A percentile compares a stretch with the other conserved stretches of the same genome.
Conservation (phyloP, 1,140 invertebrate genomes). For the Drosophila jambulina region DNA sequence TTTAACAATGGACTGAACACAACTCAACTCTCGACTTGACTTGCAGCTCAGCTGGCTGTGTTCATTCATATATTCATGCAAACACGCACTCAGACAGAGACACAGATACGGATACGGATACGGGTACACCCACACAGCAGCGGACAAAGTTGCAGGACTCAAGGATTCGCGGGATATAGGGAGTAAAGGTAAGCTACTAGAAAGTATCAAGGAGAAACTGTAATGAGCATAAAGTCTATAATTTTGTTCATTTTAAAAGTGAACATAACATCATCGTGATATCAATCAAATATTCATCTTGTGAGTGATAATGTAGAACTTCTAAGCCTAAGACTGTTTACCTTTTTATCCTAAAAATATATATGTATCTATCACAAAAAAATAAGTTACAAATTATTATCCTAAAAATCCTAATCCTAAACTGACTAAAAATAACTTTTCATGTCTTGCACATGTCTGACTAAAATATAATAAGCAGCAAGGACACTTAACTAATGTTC, state of each 20-base stretch:
- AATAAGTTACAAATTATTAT: no score
- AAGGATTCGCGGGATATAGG: not conserved
- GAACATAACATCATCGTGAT: not conserved
- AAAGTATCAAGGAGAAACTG: not conserved
- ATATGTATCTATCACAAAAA: no score
- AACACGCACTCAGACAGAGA: slow-evolving; percentile 36
- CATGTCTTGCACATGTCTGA: no score
- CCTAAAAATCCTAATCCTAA: no score
- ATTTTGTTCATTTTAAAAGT: not conserved
- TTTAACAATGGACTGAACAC: slow-evolving; percentile 69
- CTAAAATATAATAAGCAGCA: no score
- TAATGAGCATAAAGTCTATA: no score
- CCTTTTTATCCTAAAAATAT: not conserved
- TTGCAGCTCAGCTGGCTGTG: slow-evolving; percentile 61
- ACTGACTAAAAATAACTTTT: no score
- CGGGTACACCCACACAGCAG: slow-evolving; percentile 34
- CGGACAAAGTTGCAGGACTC: not conserved
- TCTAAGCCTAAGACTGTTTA: not conserved
- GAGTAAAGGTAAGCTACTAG: not conserved
- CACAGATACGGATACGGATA: slow-evolving; percentile 12
- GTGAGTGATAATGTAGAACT: not conserved
- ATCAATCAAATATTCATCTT: not conserved
- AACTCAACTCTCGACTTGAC: slow-evolving; percentile 61
- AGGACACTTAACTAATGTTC: no score
- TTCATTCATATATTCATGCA: slow-evolving; percentile 73